Conservation (phyloP, 2,113 vertebrate species). For the Ardeotis arabs region DNA sequence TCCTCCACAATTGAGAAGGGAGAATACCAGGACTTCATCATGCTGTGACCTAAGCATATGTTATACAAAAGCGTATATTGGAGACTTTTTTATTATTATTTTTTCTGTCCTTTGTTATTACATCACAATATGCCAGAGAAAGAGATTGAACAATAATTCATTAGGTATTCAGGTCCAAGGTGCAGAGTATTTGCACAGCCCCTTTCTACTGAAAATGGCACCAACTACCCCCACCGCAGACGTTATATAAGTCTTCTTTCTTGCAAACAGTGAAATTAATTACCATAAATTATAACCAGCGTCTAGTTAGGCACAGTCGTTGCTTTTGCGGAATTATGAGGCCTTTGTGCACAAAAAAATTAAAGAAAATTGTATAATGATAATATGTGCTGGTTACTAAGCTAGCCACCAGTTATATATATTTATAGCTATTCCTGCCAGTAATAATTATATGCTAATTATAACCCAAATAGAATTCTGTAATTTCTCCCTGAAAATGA, state of each 20-base stretch:
- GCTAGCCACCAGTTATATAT: slow-evolving; percentile 49
- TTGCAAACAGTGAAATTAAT: slow-evolving; percentile 50
- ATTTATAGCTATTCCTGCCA: slow-evolving; percentile 57
- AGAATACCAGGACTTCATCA: background rate
- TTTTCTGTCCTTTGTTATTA: background rate
- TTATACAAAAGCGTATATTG: background rate
- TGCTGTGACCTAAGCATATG: background rate
- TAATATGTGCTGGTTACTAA: slow-evolving; percentile 51
- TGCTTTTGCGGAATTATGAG: slow-evolving; percentile 19
- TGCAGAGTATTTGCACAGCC: background rate
- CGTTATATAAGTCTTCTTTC: slow-evolving; percentile 34
- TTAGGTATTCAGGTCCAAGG: background rate
- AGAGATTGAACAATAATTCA: background rate
- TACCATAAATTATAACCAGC: slow-evolving; percentile 52
- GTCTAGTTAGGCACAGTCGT: background rate
- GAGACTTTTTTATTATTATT: background rate
- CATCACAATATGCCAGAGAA: background rate
- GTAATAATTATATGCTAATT: slow-evolving; percentile 74
- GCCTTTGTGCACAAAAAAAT: slow-evolving; percentile 52
- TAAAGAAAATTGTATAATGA: slow-evolving; percentile 66
- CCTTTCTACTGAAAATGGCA: background rate
- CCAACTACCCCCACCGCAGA: background rate
- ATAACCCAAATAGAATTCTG: slow-evolving; percentile 55
- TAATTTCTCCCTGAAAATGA: slow-evolving; percentile 49
- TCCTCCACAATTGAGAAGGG: background rate